Percentiles rank a stretch among this genome's conserved stretches.
Conservation (phyloP, 2,888 invertebrate genomes). For the Macroteleia sp. region DNA sequence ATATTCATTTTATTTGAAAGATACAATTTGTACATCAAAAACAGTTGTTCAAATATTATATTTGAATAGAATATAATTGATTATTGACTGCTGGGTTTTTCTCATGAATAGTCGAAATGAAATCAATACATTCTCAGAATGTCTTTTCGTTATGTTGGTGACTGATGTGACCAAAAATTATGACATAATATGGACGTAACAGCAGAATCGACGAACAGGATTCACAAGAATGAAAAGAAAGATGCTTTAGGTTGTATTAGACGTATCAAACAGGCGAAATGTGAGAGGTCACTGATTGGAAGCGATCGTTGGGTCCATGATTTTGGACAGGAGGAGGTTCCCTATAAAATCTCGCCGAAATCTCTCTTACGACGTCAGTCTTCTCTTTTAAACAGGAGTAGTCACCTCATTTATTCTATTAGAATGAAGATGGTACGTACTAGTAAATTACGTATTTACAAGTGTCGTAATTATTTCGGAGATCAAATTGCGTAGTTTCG, state of each 20-base stretch:
- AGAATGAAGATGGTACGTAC: constrained; percentile 62
- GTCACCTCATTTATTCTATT: constrained; percentile 24
- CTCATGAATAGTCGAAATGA: no score
- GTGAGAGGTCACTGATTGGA: constrained; percentile 50
- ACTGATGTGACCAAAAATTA: no score
- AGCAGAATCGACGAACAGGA: constrained; percentile 31
- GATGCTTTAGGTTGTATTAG: constrained; percentile 38
- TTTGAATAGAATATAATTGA: no score
- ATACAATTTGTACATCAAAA: no score
- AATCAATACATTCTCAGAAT: no score
- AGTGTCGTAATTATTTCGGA: constrained; percentile 31
- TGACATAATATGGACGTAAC: constrained; percentile 17
- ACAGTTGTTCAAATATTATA: no score
- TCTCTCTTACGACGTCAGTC: constrained; percentile 44
- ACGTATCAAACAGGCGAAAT: constrained; percentile 43
- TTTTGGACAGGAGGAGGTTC: constrained; percentile 72
- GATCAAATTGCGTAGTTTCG: no score
- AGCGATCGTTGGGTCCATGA: constrained; percentile 48
- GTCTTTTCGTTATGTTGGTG: no score
- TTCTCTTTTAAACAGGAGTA: constrained; percentile 42
- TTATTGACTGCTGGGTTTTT: no score
- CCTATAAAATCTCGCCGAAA: constrained; percentile 69
- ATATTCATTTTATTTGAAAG: no score
- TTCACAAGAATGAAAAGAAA: constrained; percentile 25
- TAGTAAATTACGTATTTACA: constrained; percentile 22